Evolutionary conservation across 2,888 invertebrate species (phyloP).

Genomic region (Rhogogaster chlorosoma): DNA sequence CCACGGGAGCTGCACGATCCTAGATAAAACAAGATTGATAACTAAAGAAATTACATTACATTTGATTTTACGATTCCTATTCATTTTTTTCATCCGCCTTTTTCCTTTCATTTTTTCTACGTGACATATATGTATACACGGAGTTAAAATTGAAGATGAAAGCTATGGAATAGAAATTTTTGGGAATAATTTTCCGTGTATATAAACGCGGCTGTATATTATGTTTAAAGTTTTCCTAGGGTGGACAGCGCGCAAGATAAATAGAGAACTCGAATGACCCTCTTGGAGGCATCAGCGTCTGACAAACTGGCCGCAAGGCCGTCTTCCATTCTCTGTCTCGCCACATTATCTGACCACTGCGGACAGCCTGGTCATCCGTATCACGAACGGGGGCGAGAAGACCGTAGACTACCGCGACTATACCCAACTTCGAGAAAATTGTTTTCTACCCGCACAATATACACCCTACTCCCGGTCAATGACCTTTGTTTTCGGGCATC

Average conservation of each 20-base stretch:
- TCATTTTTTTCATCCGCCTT: not conserved
- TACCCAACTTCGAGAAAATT: conserved; percentile 31
- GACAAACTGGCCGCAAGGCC: conserved; percentile 74
- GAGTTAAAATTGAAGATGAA: not conserved
- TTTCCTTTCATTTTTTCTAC: not conserved
- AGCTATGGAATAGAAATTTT: not conserved
- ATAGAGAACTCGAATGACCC: conserved; percentile 58
- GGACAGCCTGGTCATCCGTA: conserved; percentile 74
- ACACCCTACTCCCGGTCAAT: not conserved
- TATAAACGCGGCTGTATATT: not conserved
- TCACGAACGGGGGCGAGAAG: conserved; percentile 61
- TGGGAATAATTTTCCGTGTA: not conserved
- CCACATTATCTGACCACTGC: conserved; percentile 75
- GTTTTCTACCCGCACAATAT: conserved; percentile 8
- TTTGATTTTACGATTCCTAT: conserved; percentile 51
- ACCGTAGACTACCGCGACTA: conserved; percentile 41
- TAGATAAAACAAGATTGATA: conserved; percentile 65
- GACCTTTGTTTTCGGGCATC: conserved; percentile 39
- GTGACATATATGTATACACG: not conserved
- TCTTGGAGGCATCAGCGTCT: conserved; percentile 70
- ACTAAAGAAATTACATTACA: conserved; percentile 64
- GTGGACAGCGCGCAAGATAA: conserved; percentile 49
- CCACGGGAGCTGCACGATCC: not conserved
- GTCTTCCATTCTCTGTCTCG: conserved; percentile 70
- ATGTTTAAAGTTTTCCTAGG: not conserved